Evolutionary conservation across 2,113 vertebrate species (phyloP), one percentile per base, ranked within the genome.

Genomic region (Cnemophilus loriae): DNA sequence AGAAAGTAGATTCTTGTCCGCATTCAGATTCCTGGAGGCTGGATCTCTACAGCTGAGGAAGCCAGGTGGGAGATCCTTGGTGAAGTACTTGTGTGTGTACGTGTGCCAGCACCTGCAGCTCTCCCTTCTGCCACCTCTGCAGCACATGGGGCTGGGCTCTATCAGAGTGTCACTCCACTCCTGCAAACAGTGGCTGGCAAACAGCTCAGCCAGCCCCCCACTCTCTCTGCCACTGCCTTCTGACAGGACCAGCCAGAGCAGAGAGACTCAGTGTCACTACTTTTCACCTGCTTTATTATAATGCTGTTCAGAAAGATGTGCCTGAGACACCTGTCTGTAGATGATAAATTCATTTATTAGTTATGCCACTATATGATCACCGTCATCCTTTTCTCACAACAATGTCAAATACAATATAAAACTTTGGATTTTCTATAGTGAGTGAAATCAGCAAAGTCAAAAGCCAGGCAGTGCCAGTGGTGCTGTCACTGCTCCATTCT

Each of bases 361-460:
- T 50, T 46, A 89, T 17, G 65, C 60, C 77, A 76, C 30, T 18
- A 57, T 5, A 9, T 6, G 13, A 82, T 77, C 20, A 81, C 77
- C 47, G 59, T 42, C 55, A 42, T 65, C 49, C 35, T 57, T 69
- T 53, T 74, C 79, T 94, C 93, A 90, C 35, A 91, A 82, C 53
- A 57, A 85, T 4, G 21, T 79, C 93, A 88, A 88, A 84, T 33
- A 74, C 93, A 78, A 70, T 32, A 79, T 21, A 82, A 90, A 87
- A 90, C 78, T 96, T 93, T 89, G 93, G 86, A 70, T 93, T 93
- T 90, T 91, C 95, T 83, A 18, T 3, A 78, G 65, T 26, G 50
- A 94, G 64, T 92, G 53, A 87, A 90, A 92, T 78, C 76, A 93
- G 80, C 75, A 55, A 80, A 68, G 59, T 70, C 33, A 16, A 44